These are phyloP conservation scores for Reticulitermes lucifugus DNA, from an alignment of 2,888 invertebrate genomes.

Conservation along the genomic window DNA sequence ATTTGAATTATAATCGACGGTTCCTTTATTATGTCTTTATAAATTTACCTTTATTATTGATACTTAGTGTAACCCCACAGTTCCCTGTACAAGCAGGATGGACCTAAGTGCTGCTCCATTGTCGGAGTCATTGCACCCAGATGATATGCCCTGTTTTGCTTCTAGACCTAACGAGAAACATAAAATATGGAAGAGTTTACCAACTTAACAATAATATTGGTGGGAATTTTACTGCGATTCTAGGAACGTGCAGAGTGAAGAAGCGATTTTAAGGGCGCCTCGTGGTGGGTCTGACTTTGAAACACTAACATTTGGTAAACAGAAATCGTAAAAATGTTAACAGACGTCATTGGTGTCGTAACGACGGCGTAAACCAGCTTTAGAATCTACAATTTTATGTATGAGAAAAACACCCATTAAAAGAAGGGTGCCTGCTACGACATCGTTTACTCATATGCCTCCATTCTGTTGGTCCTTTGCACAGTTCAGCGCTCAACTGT, in stretches of 20 bases:
- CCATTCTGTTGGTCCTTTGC: too few relatives aligned
- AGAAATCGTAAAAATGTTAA: slow-evolving; percentile 16
- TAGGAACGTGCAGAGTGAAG: background rate
- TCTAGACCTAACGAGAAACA: background rate
- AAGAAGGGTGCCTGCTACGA: background rate
- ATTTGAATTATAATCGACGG: too few relatives aligned
- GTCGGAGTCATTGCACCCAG: background rate
- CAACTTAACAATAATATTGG: slow-evolving; percentile 10
- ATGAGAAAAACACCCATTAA: background rate
- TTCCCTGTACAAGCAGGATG: too few relatives aligned
- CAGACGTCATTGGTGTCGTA: slow-evolving; percentile 10
- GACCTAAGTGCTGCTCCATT: background rate
- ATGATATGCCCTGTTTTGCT: too few relatives aligned
- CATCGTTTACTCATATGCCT: too few relatives aligned
- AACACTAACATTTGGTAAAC: background rate
- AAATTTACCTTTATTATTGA: too few relatives aligned
- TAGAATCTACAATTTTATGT: background rate
- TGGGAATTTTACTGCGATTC: background rate
- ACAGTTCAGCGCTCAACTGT: too few relatives aligned
- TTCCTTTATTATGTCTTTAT: too few relatives aligned
- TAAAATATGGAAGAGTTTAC: background rate
- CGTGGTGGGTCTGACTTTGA: background rate
- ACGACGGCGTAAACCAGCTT: background rate
- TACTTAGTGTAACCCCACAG: too few relatives aligned
- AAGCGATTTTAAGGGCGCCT: background rate